A percentile compares a stretch with the other conserved stretches of the same genome.
Evolutionary conservation across 2,113 vertebrate species (phyloP).

Genomic region (Athene cunicularia): DNA sequence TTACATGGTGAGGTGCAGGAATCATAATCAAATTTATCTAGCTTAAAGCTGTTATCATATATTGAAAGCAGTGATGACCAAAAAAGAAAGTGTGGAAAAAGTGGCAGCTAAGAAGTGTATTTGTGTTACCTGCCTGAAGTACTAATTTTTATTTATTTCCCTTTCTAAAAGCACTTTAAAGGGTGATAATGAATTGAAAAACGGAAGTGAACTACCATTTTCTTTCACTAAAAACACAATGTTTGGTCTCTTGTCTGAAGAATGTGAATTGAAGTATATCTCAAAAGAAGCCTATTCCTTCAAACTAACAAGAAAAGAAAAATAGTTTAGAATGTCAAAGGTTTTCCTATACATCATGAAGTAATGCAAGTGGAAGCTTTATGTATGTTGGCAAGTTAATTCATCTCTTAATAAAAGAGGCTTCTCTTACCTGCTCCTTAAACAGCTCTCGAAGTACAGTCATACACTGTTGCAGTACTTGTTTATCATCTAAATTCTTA

Average conservation of each 20-base stretch:
- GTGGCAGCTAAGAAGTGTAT: not conserved
- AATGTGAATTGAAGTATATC: too few species aligned
- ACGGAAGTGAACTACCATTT: not conserved
- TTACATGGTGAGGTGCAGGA: not conserved
- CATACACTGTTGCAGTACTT: slow-evolving; percentile 89
- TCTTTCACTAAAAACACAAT: not conserved
- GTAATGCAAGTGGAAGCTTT: not conserved
- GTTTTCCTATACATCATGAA: not conserved
- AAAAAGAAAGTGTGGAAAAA: not conserved
- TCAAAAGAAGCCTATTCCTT: not conserved
- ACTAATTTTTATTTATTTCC: not conserved
- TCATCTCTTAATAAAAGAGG: not conserved
- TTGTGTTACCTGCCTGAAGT: not conserved
- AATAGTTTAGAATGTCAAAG: not conserved
- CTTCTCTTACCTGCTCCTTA: slow-evolving; percentile 88
- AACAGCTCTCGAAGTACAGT: slow-evolving; percentile 88
- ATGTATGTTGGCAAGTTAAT: not conserved
- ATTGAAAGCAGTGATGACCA: not conserved
- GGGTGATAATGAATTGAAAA: too few species aligned
- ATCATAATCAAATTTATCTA: not conserved
- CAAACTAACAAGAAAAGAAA: not conserved
- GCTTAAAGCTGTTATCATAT: not conserved
- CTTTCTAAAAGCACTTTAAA: not conserved
- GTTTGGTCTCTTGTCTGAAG: too few species aligned
- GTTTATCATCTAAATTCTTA: slow-evolving; percentile 85